Percentiles rank a stretch among this genome's conserved stretches.
phyloP scores from a whole-genome alignment of 2,888 invertebrate genomes.

The Helicoverpa assulta region DNA sequence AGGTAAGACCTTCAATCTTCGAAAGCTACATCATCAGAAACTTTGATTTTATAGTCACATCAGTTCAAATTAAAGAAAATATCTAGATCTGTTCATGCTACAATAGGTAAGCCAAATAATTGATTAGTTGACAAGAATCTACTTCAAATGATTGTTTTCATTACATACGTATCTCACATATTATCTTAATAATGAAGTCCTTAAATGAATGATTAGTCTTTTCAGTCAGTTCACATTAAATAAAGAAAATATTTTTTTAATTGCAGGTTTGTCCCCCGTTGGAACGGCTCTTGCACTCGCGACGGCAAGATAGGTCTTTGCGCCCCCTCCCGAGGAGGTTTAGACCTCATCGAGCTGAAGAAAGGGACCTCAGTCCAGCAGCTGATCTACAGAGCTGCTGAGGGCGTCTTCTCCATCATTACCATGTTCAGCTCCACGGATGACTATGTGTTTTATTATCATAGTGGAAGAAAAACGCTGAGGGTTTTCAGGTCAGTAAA shows the following conservation, averaged over 20 bases:
- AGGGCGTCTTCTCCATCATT: constrained; percentile 99
- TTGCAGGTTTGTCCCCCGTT: constrained; percentile 93
- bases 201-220: not conserved
- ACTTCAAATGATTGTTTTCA: no score
- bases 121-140: no score
- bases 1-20: constrained; percentile 79
- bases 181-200: no score
- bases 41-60: no score
- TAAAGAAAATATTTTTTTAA: not conserved
- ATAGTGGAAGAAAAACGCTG: constrained; percentile 98
- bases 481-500: constrained; percentile 95
- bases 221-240: not conserved
- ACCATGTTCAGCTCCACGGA: constrained; percentile 98
- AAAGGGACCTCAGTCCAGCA: constrained; percentile 96
- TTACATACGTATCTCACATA: no score
- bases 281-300: constrained; percentile 97
- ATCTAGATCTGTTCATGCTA: no score
- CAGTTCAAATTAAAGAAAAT: no score
- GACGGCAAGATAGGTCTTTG: constrained; percentile 97
- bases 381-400: constrained; percentile 98
- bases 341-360: constrained; percentile 97
- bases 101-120: no score
- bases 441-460: constrained; percentile 98
- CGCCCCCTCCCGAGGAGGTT: constrained; percentile 97
- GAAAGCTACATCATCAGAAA: no score